Evolutionary conservation across 2,888 invertebrate genomes (phyloP).

Genomic region (Drosophila parthenogenetica): DNA sequence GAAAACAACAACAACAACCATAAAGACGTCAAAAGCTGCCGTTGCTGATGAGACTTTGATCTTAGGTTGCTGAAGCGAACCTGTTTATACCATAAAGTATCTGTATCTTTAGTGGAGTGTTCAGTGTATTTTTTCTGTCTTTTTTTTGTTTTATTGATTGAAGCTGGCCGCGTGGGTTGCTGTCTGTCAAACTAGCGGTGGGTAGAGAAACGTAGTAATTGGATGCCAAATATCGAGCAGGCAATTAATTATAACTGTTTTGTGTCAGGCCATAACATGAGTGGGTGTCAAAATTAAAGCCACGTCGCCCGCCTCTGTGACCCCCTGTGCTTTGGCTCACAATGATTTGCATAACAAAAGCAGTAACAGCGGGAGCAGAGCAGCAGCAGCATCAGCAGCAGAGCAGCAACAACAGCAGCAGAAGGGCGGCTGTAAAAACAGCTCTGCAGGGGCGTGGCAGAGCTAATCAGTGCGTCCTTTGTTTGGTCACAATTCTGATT

Average conservation of each 20-base stretch:
- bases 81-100: constrained; percentile 68
- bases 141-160: constrained; percentile 58
- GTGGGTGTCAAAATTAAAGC: constrained; percentile 64
- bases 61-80: constrained; percentile 58
- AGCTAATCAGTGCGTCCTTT: constrained; percentile 70
- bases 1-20: constrained; percentile 40
- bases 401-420: constrained; percentile 2
- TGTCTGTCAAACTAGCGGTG: constrained; percentile 26
- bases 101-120: constrained; percentile 47
- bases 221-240: constrained; percentile 68
- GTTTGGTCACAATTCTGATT: constrained; percentile 48
- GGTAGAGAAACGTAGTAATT: constrained; percentile 43
- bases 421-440: constrained; percentile 1
- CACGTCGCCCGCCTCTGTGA: constrained; percentile 5
- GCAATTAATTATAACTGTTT: constrained; percentile 75
- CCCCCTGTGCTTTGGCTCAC: constrained; percentile 34
- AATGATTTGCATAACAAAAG: constrained; percentile 69
- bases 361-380: constrained; percentile 14
- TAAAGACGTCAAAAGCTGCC: constrained; percentile 52
- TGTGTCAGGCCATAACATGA: constrained; percentile 48
- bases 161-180: constrained; percentile 58
- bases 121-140: constrained; percentile 47
- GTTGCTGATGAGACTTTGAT: constrained; percentile 75
- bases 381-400: constrained; percentile 4
- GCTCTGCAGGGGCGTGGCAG: constrained; percentile 37